Base-by-base conservation (phyloP, 2,888 invertebrate species). In the Ceraclea dissimilis region DNA sequence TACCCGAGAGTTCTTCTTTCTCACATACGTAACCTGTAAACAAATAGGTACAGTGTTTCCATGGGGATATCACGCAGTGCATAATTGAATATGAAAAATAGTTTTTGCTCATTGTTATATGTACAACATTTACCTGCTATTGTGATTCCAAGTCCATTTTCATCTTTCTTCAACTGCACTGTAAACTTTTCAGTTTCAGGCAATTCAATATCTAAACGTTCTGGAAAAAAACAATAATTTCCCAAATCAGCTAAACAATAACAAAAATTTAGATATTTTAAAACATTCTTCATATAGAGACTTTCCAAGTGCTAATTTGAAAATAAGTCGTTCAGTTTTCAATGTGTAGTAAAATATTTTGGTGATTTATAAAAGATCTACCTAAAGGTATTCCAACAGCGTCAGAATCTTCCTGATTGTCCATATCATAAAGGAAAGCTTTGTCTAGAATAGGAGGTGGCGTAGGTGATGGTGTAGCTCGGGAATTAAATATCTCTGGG, bases 1-100 rank as follows among this genome's bases (percentile, higher is more conserved):
- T 97, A 31, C 99, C 99, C 0, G 96, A 96, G 49, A 99, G 78
- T 70, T 99, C 98, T 74, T 98, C 98, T 75, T 95, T 95, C 71
- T 95, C 95, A 70, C 96, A 96, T 13, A 97, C 95, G 70, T 97
- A 97, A 56, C 93, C 90, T 78, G 64, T 16, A 44, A 59, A 47
- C 2, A 17, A 20, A 47, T n/a, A n/a, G n/a, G n/a, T n/a, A n/a
- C n/a, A n/a, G n/a, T 33, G 11, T 33, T n/a, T n/a, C n/a, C n/a
- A n/a, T n/a, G n/a, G n/a, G n/a, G n/a, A n/a, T 49, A 52, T 22
- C 13, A 22, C 11, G 21, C 8, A n/a, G n/a, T n/a, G n/a, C n/a
- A 20, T 8, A 54, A 54, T 44, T 18, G 17, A 13, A 11, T 39
- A 55, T 26, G 6, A 10, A 19, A 19, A 48, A 26, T 26, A 26